A percentile compares a stretch with the other conserved stretches of the same genome.
phyloP scores from a whole-genome alignment of 2,113 vertebrate genomes.

The Cavia aperea region DNA sequence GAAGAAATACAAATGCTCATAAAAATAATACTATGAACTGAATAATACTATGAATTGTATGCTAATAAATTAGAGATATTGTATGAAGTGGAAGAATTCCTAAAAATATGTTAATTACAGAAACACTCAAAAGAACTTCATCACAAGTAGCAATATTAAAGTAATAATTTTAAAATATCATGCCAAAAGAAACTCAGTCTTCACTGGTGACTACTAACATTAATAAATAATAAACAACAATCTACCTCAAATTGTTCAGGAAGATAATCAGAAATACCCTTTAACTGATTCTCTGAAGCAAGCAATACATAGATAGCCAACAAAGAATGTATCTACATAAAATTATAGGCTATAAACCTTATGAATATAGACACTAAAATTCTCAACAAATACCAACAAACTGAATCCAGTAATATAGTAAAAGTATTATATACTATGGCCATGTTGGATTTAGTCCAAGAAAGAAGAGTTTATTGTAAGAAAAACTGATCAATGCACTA shows the following conservation, averaged over 20 bases:
- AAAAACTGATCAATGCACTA: neutral
- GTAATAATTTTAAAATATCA: neutral
- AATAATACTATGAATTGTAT: neutral
- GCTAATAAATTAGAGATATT: neutral
- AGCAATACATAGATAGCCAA: neutral
- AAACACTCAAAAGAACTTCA: neutral
- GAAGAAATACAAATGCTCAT: neutral
- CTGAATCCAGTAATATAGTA: neutral
- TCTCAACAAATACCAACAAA: neutral
- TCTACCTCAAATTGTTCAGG: neutral
- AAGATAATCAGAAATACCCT: neutral
- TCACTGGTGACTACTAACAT: neutral
- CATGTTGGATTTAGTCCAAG: neutral
- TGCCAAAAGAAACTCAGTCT: neutral
- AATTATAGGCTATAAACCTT: neutral
- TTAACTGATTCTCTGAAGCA: neutral
- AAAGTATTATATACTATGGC: neutral
- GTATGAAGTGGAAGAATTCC: neutral
- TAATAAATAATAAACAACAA: neutral
- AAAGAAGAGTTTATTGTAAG: neutral
- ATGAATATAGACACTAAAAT: neutral
- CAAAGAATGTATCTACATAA: neutral
- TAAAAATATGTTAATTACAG: neutral
- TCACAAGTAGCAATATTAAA: neutral
- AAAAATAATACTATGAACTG: neutral